Evolutionary conservation across 2,888 invertebrate species (phyloP), one percentile per base, ranked within the genome.

Genomic region (Athripsodes cinereus): DNA sequence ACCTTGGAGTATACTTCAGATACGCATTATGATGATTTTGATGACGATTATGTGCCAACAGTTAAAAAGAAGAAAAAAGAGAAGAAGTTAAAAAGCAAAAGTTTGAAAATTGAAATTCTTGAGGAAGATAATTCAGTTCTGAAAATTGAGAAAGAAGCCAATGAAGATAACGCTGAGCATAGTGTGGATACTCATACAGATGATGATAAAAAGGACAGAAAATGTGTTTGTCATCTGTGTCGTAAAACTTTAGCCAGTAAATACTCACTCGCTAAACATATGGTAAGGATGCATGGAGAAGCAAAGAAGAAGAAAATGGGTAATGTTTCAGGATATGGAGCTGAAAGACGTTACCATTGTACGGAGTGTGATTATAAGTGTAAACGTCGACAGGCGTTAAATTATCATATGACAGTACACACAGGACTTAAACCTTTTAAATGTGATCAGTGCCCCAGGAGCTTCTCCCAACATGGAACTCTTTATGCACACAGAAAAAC

Each of bases 381-480:
- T 16, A 76, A 73, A 1, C 75, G 77, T 63, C 75, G 76, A 50
- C 77, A 78, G 62, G 77, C 76, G 26, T 66, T 78, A 47, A 72
- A 74, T 1, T 76, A 78, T 62, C 78, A 79, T 60, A 72, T 74
- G 69, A 68, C 77, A n/a, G n/a, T n/a, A n/a, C n/a, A n/a, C n/a
- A n/a, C n/a, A n/a, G n/a, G n/a, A n/a, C n/a, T n/a, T n/a, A n/a
- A n/a, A n/a, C n/a, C n/a, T n/a, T n/a, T n/a, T n/a, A n/a, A n/a
- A n/a, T n/a, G n/a, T n/a, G n/a, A n/a, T n/a, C n/a, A n/a, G n/a
- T n/a, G n/a, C n/a, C n/a, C n/a, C n/a, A n/a, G n/a, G n/a, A n/a
- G n/a, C n/a, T n/a, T n/a, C n/a, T n/a, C n/a, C n/a, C n/a, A n/a
- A n/a, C n/a, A n/a, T n/a, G n/a, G n/a, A n/a, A n/a, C n/a, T n/a